Conservation (phyloP, 2,797 vertebrate genomes). For the Naso thynnoides region DNA sequence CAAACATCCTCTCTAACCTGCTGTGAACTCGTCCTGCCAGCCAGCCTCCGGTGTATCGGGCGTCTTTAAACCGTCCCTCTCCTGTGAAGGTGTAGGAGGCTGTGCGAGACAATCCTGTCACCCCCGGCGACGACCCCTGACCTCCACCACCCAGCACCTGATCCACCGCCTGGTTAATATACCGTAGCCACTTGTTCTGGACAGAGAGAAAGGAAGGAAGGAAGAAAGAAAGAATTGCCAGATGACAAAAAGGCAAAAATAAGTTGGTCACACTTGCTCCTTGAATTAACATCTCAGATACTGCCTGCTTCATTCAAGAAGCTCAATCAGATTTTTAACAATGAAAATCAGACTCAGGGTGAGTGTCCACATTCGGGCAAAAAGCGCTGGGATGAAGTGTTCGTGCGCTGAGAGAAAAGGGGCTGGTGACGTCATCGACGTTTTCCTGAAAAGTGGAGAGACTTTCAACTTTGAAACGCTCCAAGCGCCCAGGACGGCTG, state of each 20-base stretch:
- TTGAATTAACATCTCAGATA: too few species aligned
- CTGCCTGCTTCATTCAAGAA: too few species aligned
- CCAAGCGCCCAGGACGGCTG: too few species aligned
- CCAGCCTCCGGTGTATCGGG: constrained; percentile 93
- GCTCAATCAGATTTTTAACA: too few species aligned
- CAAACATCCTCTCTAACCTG: constrained; percentile 83
- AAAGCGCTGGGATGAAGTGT: too few species aligned
- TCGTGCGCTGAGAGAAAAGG: too few species aligned
- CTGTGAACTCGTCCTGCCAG: constrained; percentile 92
- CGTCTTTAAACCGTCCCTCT: constrained; percentile 93
- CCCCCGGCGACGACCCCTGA: constrained; percentile 81
- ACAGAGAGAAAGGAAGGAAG: neutral
- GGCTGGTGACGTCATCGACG: too few species aligned
- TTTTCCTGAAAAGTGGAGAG: too few species aligned
- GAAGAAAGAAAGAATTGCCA: neutral
- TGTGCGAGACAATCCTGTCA: constrained; percentile 90
- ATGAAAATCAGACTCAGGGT: neutral
- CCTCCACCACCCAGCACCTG: constrained; percentile 85
- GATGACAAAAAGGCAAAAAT: neutral
- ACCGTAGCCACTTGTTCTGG: constrained; percentile 94
- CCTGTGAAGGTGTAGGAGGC: constrained; percentile 92
- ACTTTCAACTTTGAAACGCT: too few species aligned
- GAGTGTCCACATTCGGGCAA: too few species aligned
- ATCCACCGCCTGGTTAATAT: constrained; percentile 94
- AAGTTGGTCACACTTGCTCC: too few species aligned